Conservation (phyloP, 2,797 vertebrate species). For the Falco peregrinus region DNA sequence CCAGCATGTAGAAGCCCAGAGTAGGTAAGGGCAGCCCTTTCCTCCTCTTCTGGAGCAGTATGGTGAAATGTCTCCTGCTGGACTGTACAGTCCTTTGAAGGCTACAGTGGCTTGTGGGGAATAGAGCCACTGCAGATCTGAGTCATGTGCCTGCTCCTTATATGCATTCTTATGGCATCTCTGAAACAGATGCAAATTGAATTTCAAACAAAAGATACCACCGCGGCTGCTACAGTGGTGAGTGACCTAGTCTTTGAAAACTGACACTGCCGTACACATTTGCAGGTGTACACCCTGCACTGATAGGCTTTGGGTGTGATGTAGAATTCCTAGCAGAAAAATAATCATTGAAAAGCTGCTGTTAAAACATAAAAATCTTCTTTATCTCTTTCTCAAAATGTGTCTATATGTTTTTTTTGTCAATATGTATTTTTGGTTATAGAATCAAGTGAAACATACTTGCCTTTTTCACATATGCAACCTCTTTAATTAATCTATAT, state of each 20-base stretch:
- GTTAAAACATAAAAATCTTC: background rate
- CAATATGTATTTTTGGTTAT: background rate
- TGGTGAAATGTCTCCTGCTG: background rate
- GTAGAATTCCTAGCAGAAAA: background rate
- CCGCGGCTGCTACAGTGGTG: background rate
- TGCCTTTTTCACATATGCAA: slow-evolving; percentile 45
- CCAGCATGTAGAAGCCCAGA: background rate
- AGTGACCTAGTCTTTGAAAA: slow-evolving; percentile 18
- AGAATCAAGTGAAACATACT: slow-evolving; percentile 41
- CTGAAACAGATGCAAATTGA: slow-evolving; percentile 50
- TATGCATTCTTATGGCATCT: slow-evolving; percentile 14
- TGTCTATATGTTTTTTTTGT: background rate
- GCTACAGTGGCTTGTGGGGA: background rate
- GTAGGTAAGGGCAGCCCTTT: background rate
- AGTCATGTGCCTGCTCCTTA: background rate
- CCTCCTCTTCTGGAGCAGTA: background rate
- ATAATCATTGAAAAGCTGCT: background rate
- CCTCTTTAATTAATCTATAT: slow-evolving; percentile 70
- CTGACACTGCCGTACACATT: background rate
- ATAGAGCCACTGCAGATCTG: background rate
- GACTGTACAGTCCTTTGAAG: background rate
- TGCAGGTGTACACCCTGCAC: background rate
- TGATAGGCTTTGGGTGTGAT: background rate
- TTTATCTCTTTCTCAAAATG: background rate
- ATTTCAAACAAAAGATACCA: slow-evolving; percentile 55